Percentiles rank a stretch among this genome's conserved stretches.
phyloP scores from a whole-genome alignment of 2,797 vertebrate genomes.

The Chrysocyon brachyurus region DNA sequence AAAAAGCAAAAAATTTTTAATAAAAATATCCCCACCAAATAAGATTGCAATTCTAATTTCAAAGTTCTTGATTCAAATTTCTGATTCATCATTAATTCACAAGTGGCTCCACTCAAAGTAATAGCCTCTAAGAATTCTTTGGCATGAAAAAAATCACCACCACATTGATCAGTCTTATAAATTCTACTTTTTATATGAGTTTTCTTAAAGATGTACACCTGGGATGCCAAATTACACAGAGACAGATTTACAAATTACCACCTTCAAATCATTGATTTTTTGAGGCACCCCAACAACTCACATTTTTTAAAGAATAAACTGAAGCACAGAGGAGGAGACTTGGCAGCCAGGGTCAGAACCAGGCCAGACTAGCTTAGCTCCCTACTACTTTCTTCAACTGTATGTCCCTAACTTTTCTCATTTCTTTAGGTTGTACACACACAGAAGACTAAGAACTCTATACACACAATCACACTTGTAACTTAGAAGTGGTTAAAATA shows the following conservation, averaged over 20 bases:
- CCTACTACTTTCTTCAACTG: background rate
- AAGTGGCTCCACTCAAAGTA: slow-evolving; percentile 55
- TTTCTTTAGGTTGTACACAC: background rate
- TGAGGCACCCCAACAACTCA: background rate
- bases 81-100: slow-evolving; percentile 56
- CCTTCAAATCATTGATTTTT: slow-evolving; percentile 57
- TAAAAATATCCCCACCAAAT: slow-evolving; percentile 57
- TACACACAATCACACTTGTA: background rate
- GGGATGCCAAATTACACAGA: slow-evolving; percentile 73
- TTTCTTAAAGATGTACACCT: slow-evolving; percentile 74
- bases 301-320: slow-evolving; percentile 11
- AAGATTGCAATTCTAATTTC: slow-evolving; percentile 68
- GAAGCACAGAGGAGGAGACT: slow-evolving; percentile 13
- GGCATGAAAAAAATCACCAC: slow-evolving; percentile 73
- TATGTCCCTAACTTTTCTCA: background rate
- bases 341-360: background rate
- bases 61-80: slow-evolving; percentile 73
- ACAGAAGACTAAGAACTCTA: background rate
- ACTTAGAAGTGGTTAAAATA: background rate
- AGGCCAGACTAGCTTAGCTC: background rate
- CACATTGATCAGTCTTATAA: slow-evolving; percentile 59
- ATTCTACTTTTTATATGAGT: slow-evolving; percentile 69
- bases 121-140: slow-evolving; percentile 67
- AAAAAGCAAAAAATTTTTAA: slow-evolving; percentile 65
- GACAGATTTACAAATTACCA: slow-evolving; percentile 81